Evolutionary conservation across 2,888 invertebrate species (phyloP).

Genomic region (Gastrophysa polygoni): DNA sequence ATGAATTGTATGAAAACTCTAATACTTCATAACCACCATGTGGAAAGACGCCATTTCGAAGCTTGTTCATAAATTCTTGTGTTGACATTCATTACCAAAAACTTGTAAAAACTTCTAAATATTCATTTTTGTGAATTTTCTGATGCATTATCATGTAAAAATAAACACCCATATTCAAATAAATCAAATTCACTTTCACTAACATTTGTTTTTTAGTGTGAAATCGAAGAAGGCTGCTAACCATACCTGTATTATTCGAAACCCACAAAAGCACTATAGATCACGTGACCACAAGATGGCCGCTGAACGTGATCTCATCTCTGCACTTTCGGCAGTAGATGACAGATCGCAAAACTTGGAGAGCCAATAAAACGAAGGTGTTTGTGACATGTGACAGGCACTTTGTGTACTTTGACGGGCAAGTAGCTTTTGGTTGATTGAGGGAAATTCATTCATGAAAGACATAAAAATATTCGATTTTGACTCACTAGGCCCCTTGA

Average conservation of each 20-base stretch:
- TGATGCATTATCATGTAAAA: neutral
- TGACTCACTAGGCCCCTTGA: too few relatives aligned
- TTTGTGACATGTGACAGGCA: too few relatives aligned
- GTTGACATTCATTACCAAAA: constrained; percentile 21
- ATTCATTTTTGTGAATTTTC: neutral
- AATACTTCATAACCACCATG: constrained; percentile 61
- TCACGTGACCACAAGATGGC: constrained; percentile 54
- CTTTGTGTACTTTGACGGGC: too few relatives aligned
- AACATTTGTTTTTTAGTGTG: constrained; percentile 38
- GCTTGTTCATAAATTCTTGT: constrained; percentile 63
- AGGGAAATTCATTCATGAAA: too few relatives aligned
- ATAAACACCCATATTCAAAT: constrained; percentile 17
- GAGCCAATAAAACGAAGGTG: too few relatives aligned
- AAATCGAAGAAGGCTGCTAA: constrained; percentile 49
- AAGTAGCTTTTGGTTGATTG: too few relatives aligned
- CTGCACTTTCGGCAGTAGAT: too few relatives aligned
- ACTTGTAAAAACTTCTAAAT: neutral
- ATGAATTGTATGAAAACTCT: constrained; percentile 15
- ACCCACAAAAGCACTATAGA: constrained; percentile 55
- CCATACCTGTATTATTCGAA: constrained; percentile 55
- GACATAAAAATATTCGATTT: too few relatives aligned
- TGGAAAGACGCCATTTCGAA: constrained; percentile 78
- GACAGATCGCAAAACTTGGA: too few relatives aligned
- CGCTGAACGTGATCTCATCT: neutral
- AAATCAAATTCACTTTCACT: constrained; percentile 34